Evolutionary conservation across 2,797 vertebrate genomes (phyloP).

Genomic region (Pelodytes ibericus): DNA sequence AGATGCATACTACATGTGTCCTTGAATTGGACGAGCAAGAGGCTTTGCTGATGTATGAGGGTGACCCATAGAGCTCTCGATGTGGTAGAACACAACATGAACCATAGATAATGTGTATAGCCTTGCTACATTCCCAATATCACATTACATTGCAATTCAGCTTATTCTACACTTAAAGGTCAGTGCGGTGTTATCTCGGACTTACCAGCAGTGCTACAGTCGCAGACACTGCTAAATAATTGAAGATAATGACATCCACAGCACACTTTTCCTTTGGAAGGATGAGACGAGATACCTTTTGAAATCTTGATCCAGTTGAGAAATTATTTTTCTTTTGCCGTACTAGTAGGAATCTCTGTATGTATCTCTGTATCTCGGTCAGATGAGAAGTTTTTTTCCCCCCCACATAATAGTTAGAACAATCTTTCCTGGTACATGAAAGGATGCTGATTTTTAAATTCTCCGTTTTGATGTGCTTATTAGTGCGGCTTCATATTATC

Average conservation of each 20-base stretch:
- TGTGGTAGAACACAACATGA: background rate
- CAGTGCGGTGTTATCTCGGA: background rate
- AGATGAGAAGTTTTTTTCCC: too few relatives aligned
- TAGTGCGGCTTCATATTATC: too few relatives aligned
- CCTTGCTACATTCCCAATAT: background rate
- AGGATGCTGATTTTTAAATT: too few relatives aligned
- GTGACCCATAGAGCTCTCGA: background rate
- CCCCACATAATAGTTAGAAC: too few relatives aligned
- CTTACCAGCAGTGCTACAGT: background rate
- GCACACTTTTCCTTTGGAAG: background rate
- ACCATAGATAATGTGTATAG: background rate
- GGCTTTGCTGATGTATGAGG: background rate
- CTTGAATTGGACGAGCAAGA: background rate
- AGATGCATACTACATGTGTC: background rate
- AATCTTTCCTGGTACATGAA: too few relatives aligned
- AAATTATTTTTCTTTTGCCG: background rate
- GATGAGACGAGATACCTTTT: background rate
- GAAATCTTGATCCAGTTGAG: background rate
- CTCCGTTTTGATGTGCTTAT: too few relatives aligned
- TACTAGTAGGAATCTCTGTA: too few relatives aligned
- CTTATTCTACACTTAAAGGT: slow-evolving; percentile 2
- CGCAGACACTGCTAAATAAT: background rate
- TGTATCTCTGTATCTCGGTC: too few relatives aligned
- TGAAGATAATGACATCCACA: background rate
- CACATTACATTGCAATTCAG: background rate